Base-by-base conservation (phyloP, 2,888 invertebrate genomes). In the Melipona beecheii region DNA sequence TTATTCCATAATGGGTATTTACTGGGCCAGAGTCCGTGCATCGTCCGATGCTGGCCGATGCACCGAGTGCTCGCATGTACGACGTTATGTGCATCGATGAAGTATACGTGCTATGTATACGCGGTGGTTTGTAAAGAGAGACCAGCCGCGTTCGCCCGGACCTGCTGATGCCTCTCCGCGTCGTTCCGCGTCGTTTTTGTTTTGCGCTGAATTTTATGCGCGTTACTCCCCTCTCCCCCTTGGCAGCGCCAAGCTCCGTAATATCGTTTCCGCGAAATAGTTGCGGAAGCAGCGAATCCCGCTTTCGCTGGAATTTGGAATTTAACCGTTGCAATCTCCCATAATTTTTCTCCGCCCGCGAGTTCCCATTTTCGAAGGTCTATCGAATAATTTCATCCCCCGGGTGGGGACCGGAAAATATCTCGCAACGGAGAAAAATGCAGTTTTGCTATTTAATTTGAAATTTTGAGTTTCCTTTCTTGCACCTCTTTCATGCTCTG, bases 1-100 rank as follows among this genome's bases (percentile, higher is more conserved):
- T 90, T 90, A 87, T 86, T 84, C 81, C 77, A 84, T 92, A 91
- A 91, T 92, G 86, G 89, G 78, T 89, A 87, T 91, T 91, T 91
- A 92, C 89, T 85, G 82, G 74, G 73, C 43, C 73, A 58, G 36
- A 54, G 58, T 66, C 69, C 24, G 56, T 64, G 31, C 70, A 72
- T 21, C 49, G 62, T 64, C 50, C 76, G n/a, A 43, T 43, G 58
- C n/a, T 56, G 72, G 49, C 69, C 78, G 65, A 70, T 78, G 49
- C 31, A 60, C 19, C 54, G 9, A 24, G 9, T 21, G 49, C 65
- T 9, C 9, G 68, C 75, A 75, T 65, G 70, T 69, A 60, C 50
- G 60, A 64, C 43, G 58, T 80, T 80, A 83, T 73, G 58, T 62
- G 54, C 72, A 58, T 70, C 71, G 74, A 78, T 71, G 75, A 82